Evolutionary conservation across 2,888 invertebrate genomes (phyloP).

Genomic region (Xestia rhomboidea): DNA sequence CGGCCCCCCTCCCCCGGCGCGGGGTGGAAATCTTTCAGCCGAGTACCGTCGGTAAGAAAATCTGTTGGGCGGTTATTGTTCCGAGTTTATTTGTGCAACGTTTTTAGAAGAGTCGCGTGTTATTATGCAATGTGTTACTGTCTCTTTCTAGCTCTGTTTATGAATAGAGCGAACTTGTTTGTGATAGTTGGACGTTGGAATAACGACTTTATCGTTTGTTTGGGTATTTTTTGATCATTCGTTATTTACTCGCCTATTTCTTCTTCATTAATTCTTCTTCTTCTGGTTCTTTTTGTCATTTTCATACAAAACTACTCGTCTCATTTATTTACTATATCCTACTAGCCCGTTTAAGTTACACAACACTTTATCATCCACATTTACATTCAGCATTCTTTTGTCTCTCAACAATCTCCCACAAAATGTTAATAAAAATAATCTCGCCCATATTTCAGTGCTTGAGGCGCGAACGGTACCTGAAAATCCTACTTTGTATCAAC

Average conservation of each 20-base stretch:
- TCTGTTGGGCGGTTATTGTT: conserved; percentile 68
- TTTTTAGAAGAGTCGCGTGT: conserved; percentile 54
- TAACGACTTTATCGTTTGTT: conserved; percentile 43
- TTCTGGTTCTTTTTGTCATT: background rate
- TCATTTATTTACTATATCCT: background rate
- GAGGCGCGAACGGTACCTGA: conserved; percentile 82
- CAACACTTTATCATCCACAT: background rate
- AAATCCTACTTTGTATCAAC: conserved; percentile 88
- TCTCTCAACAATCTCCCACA: background rate
- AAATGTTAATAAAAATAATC: conserved; percentile 24
- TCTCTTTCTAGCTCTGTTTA: conserved; percentile 56
- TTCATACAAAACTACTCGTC: background rate
- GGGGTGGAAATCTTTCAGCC: conserved; percentile 87
- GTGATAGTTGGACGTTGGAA: conserved; percentile 31
- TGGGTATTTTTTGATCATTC: conserved; percentile 10
- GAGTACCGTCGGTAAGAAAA: conserved; percentile 87
- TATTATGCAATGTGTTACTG: conserved; percentile 45
- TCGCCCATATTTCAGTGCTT: conserved; percentile 55
- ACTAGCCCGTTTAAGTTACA: background rate
- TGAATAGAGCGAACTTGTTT: conserved; percentile 55
- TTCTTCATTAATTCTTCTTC: background rate
- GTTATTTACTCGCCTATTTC: background rate
- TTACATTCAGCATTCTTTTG: background rate
- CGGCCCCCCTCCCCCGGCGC: conserved; percentile 78
- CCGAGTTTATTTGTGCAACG: conserved; percentile 54